Base-by-base conservation (phyloP, 2,888 invertebrate species). In the Orchesella flavescens region DNA sequence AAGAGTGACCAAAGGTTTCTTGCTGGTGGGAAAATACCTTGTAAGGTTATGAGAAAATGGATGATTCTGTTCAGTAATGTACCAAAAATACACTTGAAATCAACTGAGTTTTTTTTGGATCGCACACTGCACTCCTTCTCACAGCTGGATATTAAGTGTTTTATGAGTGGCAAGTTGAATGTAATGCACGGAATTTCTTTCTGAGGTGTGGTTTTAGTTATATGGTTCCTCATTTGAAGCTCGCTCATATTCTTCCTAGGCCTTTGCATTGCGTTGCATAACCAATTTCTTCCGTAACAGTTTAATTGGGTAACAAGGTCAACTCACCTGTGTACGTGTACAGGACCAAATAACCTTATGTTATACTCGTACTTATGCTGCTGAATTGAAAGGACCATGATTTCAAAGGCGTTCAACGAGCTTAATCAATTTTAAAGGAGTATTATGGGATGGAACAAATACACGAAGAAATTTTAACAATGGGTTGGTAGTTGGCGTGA, bases 1-100 rank as follows among this genome's bases (percentile, higher is more conserved):
- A 34, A 65, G 43, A 81, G 68, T 81, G 80, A 81, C 74, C 80
- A 81, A 73, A 81, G 80, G 80, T 81, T 81, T 81, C 80, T 81
- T 63, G 80, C 74, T 81, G 80, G 80, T 81, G 80, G 80, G 80
- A 81, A 81, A 79, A 53, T 69, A 53, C 69, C 69, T 53, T 74
- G 68, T 59, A 71, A 71, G 71, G 71, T 63, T 78, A 63, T 61
- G 24, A 63, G 78, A 78, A 78, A 71, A 63, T 78, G 71, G 53
- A 61, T 61, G 10, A 59, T 55, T 34, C n/a, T n/a, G n/a, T 34
- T 34, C 34, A 34, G 34, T 34, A 34, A 34, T 34, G 34, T 34
- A 34, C 34, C n/a, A 34, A 73, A 43, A 61, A 57, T 59, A 44
- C 49, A 61, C 63, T n/a, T 73, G 34, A 49, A 68, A 57, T 66